Conservation (phyloP, 2,113 vertebrate species). For the Morone saxatilis region DNA sequence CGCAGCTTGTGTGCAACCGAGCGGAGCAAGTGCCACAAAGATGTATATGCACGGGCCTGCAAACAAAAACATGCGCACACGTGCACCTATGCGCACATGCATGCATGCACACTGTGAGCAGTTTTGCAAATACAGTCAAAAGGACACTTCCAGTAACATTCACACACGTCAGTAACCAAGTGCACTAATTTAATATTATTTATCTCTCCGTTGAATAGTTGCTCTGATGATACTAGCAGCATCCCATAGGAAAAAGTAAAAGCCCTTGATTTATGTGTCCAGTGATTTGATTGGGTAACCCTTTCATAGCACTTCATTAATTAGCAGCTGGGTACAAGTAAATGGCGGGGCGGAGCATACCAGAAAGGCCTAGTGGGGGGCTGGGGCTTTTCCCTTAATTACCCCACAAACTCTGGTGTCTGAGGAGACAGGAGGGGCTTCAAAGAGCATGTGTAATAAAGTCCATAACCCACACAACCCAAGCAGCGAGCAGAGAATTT, state of each 20-base stretch:
- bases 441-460: slow-evolving; percentile 70
- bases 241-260: slow-evolving; percentile 6
- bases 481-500: slow-evolving; percentile 5
- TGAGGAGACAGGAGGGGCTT: slow-evolving; percentile 49
- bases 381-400: slow-evolving; percentile 76
- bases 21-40: slow-evolving; percentile 11
- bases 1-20: slow-evolving; percentile 33
- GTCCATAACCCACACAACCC: slow-evolving; percentile 9
- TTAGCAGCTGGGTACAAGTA: slow-evolving; percentile 72
- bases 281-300: slow-evolving; percentile 74
- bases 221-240: slow-evolving; percentile 14
- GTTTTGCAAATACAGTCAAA: background rate
- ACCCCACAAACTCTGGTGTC: slow-evolving; percentile 44
- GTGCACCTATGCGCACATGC: background rate
- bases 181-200: background rate
- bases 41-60: background rate
- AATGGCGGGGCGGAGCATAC: slow-evolving; percentile 57
- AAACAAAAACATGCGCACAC: slow-evolving; percentile 1
- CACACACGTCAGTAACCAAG: slow-evolving; percentile 10
- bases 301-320: slow-evolving; percentile 79
- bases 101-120: background rate
- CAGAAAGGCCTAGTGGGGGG: slow-evolving; percentile 31
- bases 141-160: background rate
- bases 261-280: slow-evolving; percentile 77
- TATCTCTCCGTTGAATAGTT: slow-evolving; percentile 29